Evolutionary conservation across 1,140 invertebrate species (phyloP).

Genomic region (Zaprionus camerounensis): DNA sequence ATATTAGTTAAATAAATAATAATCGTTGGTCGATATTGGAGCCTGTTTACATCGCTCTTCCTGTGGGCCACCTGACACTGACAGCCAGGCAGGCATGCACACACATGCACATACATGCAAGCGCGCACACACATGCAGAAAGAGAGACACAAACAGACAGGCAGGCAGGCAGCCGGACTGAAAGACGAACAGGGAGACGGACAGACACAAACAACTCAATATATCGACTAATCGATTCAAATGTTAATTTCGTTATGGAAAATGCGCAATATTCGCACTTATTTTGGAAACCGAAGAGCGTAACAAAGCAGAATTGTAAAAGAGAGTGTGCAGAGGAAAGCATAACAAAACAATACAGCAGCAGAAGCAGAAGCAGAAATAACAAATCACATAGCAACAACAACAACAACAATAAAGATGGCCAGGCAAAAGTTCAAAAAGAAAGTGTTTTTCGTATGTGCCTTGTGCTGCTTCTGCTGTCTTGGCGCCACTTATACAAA

Average conservation of each 20-base stretch:
- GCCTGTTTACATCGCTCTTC: constrained; percentile 45
- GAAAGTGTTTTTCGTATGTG: constrained; percentile 33
- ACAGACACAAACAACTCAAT: constrained; percentile 27
- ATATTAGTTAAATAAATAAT: constrained; percentile 43
- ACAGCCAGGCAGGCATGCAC: neutral
- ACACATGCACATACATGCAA: neutral
- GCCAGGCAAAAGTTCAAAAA: constrained; percentile 37
- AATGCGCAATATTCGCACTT: constrained; percentile 52
- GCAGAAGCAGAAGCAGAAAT: neutral
- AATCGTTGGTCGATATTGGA: constrained; percentile 26
- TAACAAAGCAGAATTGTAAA: constrained; percentile 44
- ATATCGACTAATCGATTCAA: constrained; percentile 52
- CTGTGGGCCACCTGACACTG: constrained; percentile 39
- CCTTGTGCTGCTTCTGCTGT: neutral
- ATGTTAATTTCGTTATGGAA: constrained; percentile 53
- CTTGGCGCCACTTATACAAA: constrained; percentile 32
- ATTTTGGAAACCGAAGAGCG: constrained; percentile 32
- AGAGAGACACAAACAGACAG: neutral
- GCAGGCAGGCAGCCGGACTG: neutral
- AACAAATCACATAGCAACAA: constrained; percentile 31
- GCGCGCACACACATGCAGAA: neutral
- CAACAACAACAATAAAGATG: constrained; percentile 21
- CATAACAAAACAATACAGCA: constrained; percentile 42
- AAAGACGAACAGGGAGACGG: neutral
- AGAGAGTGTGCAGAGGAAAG: constrained; percentile 34